A percentile compares a stretch with the other conserved stretches of the same genome.
Evolutionary conservation across 2,113 vertebrate genomes (phyloP).

Genomic region (Diadophis punctatus): DNA sequence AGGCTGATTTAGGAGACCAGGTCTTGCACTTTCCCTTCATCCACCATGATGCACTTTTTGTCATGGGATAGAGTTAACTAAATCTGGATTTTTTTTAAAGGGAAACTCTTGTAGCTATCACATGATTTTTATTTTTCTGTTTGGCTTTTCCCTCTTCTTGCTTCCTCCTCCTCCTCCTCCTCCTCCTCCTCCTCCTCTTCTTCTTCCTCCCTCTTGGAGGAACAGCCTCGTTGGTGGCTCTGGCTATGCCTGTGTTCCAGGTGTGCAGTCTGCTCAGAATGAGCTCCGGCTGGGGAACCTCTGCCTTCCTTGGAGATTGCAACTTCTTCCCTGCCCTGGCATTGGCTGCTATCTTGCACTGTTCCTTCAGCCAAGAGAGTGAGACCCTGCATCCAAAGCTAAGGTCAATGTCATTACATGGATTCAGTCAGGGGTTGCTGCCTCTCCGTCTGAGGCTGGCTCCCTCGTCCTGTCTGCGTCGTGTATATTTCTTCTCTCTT

Average conservation of each 20-base stretch:
- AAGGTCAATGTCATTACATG: constrained; percentile 53
- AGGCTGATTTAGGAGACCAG: not conserved
- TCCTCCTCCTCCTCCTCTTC: constrained; percentile 20
- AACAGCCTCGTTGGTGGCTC: constrained; percentile 36
- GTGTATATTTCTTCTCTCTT: constrained; percentile 40
- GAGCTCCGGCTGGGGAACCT: constrained; percentile 37
- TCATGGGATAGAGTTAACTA: constrained; percentile 24
- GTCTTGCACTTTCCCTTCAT: not conserved
- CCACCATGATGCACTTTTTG: not conserved
- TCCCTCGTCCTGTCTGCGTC: constrained; percentile 69
- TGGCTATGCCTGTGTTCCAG: constrained; percentile 56
- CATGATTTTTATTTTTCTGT: constrained; percentile 53
- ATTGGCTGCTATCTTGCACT: constrained; percentile 54
- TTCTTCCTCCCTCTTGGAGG: constrained; percentile 39
- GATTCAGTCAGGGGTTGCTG: constrained; percentile 64
- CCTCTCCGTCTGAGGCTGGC: constrained; percentile 72
- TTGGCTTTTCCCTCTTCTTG: constrained; percentile 53
- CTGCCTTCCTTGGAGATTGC: constrained; percentile 45
- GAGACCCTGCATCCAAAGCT: constrained; percentile 51
- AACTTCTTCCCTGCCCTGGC: constrained; percentile 59
- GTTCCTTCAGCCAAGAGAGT: constrained; percentile 56
- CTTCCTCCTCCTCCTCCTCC: constrained; percentile 22
- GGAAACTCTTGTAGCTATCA: constrained; percentile 45
- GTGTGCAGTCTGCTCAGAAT: constrained; percentile 54
- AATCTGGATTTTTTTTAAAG: constrained; percentile 23